Conservation (phyloP, 1,140 invertebrate species). For the Melipona quadrifasciata region DNA sequence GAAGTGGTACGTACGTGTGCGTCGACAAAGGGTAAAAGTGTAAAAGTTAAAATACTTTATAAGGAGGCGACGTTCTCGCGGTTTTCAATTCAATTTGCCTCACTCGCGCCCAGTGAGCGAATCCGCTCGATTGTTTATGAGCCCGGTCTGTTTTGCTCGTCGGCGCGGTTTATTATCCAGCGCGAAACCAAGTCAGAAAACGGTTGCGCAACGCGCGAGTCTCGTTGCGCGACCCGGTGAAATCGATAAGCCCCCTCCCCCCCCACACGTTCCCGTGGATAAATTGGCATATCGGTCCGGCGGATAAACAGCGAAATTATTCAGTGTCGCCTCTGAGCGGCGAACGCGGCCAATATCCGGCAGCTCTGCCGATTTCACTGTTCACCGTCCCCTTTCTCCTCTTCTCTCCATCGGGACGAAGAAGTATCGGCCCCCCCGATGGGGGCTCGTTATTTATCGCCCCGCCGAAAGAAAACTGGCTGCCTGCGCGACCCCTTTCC, state of each 20-base stretch:
- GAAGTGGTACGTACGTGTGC: too few relatives aligned
- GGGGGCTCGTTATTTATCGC: constrained; percentile 26
- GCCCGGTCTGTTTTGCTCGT: constrained; percentile 3
- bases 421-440: background rate
- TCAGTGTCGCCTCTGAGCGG: constrained; percentile 35
- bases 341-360: constrained; percentile 26
- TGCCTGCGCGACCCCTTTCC: background rate
- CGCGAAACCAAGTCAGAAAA: constrained; percentile 31
- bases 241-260: constrained; percentile 25
- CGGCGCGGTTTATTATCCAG: constrained; percentile 21
- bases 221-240: background rate
- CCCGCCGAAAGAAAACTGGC: constrained; percentile 42
- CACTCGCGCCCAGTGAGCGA: too few relatives aligned
- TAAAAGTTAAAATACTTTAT: too few relatives aligned
- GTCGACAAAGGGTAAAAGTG: too few relatives aligned
- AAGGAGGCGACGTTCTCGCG: background rate
- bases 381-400: background rate
- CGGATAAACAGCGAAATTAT: constrained; percentile 48
- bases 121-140: background rate
- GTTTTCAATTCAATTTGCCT: constrained; percentile 17
- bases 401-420: too few relatives aligned
- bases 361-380: constrained; percentile 13
- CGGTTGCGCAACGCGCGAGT: constrained; percentile 25
- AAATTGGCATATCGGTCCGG: constrained; percentile 35
- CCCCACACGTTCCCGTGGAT: background rate